phyloP scores from a whole-genome alignment of 2,888 invertebrate species.

The Cheilosia scutellata region DNA sequence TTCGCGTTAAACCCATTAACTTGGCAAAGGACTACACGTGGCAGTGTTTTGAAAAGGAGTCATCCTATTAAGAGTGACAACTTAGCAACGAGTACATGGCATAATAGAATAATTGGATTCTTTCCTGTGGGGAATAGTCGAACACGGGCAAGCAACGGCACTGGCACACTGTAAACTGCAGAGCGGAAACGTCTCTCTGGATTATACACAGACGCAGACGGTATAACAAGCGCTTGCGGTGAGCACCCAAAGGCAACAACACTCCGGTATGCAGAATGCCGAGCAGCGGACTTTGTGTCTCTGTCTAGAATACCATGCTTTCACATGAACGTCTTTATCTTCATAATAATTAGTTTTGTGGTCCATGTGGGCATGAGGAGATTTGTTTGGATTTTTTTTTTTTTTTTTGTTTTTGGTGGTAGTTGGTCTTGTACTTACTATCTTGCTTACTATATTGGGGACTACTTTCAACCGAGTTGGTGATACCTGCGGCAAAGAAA shows the following conservation, averaged over 20 bases:
- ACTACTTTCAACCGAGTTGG: conserved; percentile 18
- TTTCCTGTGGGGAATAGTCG: conserved; percentile 17
- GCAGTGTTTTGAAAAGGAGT: conserved; percentile 14
- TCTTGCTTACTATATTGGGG: background rate
- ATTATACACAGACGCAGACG: conserved; percentile 1
- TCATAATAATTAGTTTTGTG: conserved; percentile 23
- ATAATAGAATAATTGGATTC: conserved; percentile 40
- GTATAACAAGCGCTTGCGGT: conserved; percentile 20
- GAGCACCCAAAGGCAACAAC: background rate
- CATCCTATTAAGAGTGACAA: conserved; percentile 39
- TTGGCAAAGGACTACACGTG: conserved; percentile 20
- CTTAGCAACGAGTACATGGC: conserved; percentile 31
- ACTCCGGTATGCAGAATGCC: background rate
- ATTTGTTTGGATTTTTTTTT: background rate
- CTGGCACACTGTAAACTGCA: background rate
- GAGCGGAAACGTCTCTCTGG: conserved; percentile 6
- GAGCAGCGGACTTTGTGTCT: background rate
- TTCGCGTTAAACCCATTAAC: conserved; percentile 15
- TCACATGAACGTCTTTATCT: conserved; percentile 21
- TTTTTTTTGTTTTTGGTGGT: background rate
- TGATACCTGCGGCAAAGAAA: background rate
- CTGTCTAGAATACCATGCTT: background rate
- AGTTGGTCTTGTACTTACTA: background rate
- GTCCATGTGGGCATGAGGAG: background rate
- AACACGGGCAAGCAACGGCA: background rate